Conservation (phyloP, 53 echinoderm and acorn worm genomes). For the Holothuria leucospilota region DNA sequence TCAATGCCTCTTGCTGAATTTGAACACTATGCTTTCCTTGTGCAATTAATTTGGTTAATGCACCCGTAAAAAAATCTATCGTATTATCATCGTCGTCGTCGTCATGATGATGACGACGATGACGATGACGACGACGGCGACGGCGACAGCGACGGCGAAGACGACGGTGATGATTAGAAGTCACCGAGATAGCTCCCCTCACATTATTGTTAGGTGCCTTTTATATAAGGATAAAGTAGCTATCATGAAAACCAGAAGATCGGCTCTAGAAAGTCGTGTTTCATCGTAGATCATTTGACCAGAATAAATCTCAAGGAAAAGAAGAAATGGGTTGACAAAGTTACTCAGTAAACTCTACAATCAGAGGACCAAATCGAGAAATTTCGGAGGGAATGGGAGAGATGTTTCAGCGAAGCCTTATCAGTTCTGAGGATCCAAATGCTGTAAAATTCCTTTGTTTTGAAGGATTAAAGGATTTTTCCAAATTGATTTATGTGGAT, state of each 20-base stretch:
- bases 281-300: slow-evolving; percentile 3
- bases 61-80: background rate
- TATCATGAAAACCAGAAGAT: too few relatives aligned
- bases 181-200: slow-evolving; percentile 19
- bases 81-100: too few relatives aligned
- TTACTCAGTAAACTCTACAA: slow-evolving; percentile 9
- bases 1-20: background rate
- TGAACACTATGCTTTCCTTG: background rate
- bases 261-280: too few relatives aligned
- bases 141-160: background rate
- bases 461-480: background rate
- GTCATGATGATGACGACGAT: too few relatives aligned
- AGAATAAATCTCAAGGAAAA: slow-evolving; percentile 14
- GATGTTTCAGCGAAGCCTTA: background rate
- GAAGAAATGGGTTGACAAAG: too few relatives aligned
- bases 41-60: too few relatives aligned
- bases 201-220: slow-evolving; percentile 10
- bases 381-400: background rate
- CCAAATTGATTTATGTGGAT: too few relatives aligned
- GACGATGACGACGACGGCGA: background rate
- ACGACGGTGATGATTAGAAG: too few relatives aligned
- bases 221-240: background rate
- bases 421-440: background rate
- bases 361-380: background rate
- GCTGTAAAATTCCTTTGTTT: background rate